Evolutionary conservation across 1,140 invertebrate species (phyloP).

Genomic region (Hycleus phaleratus): DNA sequence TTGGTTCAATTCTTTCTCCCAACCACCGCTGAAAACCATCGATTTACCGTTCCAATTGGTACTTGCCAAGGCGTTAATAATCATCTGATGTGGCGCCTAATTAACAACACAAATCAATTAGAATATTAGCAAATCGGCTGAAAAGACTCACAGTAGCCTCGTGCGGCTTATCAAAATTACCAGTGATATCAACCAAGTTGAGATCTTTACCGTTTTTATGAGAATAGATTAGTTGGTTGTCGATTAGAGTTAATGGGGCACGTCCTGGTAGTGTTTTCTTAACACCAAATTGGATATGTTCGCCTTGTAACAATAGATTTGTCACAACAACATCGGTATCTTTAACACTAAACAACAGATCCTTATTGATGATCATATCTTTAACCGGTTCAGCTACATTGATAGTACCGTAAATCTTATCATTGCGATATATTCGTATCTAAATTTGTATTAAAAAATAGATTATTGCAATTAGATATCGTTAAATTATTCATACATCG

Average conservation of each 20-base stretch:
- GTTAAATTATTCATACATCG: conserved; percentile 33
- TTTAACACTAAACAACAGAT: conserved; percentile 41
- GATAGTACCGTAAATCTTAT: conserved; percentile 29
- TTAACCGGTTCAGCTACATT: conserved; percentile 42
- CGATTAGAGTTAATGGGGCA: conserved; percentile 32
- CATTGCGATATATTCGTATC: conserved; percentile 40
- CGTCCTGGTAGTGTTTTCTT: conserved; percentile 36
- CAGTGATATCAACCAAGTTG: conserved; percentile 32
- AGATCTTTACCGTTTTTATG: conserved; percentile 35
- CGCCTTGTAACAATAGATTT: conserved; percentile 37
- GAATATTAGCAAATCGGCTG: not conserved
- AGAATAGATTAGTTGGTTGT: conserved; percentile 36
- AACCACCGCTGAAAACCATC: conserved; percentile 40
- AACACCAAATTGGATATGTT: conserved; percentile 25
- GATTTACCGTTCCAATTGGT: conserved; percentile 26
- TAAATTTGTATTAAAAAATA: conserved; percentile 12
- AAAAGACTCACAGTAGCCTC: conserved; percentile 33
- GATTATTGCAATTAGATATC: too few species aligned
- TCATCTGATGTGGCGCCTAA: conserved; percentile 41
- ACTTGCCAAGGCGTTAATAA: conserved; percentile 39
- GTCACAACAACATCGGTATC: conserved; percentile 43
- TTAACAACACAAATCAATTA: not conserved
- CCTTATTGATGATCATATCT: conserved; percentile 39
- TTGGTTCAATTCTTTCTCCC: conserved; percentile 42
- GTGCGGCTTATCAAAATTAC: conserved; percentile 31